These are phyloP conservation scores for Drosophila kohkoa DNA, from an alignment of 1,140 invertebrate genomes.

Conservation along the genomic window DNA sequence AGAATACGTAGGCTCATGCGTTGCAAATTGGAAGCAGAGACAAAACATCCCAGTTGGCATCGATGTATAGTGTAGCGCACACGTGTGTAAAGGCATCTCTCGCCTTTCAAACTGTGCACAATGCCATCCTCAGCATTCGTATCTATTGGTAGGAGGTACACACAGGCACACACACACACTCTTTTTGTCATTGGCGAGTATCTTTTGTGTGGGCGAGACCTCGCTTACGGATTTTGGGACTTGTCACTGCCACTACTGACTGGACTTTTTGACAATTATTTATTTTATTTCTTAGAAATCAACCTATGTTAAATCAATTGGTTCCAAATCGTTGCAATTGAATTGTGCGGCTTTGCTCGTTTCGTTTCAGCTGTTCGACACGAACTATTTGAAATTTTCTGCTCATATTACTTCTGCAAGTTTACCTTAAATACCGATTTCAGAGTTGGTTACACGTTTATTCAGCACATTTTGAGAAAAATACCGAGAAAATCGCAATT, in stretches of 20 bases:
- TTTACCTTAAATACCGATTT: slow-evolving; percentile 35
- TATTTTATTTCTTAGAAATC: slow-evolving; percentile 78
- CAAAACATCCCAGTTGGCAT: slow-evolving; percentile 40
- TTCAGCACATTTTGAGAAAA: slow-evolving; percentile 45
- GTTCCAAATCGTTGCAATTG: slow-evolving; percentile 76
- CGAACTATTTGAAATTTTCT: slow-evolving; percentile 69
- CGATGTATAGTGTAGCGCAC: background rate
- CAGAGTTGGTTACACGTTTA: slow-evolving; percentile 68
- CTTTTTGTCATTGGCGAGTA: slow-evolving; percentile 23
- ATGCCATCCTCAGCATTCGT: slow-evolving; percentile 32
- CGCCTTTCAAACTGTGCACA: slow-evolving; percentile 42
- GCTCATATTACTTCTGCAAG: slow-evolving; percentile 46
- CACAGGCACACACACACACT: slow-evolving; percentile 33
- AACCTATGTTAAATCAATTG: slow-evolving; percentile 69
- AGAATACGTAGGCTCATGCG: slow-evolving; percentile 62
- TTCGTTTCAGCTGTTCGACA: slow-evolving; percentile 70
- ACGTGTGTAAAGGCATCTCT: slow-evolving; percentile 36
- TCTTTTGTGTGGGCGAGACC: slow-evolving; percentile 42
- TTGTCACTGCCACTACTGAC: slow-evolving; percentile 55
- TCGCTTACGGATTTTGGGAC: slow-evolving; percentile 29
- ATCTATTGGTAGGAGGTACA: slow-evolving; percentile 31
- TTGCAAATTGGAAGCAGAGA: slow-evolving; percentile 73
- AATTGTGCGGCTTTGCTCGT: slow-evolving; percentile 54
- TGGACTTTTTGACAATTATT: slow-evolving; percentile 69
- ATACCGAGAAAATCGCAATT: slow-evolving; percentile 74